These are phyloP conservation scores for Salticus scenicus DNA, from an alignment of 2,888 invertebrate genomes.

Conservation along the genomic window DNA sequence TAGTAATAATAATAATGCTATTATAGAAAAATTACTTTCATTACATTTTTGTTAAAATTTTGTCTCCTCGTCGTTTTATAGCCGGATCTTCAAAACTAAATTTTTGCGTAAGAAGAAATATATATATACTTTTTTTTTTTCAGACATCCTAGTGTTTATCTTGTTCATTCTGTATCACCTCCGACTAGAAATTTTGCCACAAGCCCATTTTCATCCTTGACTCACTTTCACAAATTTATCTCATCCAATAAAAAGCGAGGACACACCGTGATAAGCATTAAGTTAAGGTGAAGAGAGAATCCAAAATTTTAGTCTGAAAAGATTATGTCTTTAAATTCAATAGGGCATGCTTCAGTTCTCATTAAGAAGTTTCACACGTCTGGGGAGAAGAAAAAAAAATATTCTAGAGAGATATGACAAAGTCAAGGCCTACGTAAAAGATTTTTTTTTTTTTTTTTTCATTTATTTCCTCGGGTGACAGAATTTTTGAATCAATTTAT, in stretches of 20 bases:
- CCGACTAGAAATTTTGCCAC: too few species aligned
- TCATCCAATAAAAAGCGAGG: background rate
- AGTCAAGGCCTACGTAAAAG: background rate
- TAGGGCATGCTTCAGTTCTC: background rate
- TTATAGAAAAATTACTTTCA: too few species aligned
- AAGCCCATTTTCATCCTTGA: background rate
- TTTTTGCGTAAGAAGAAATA: too few species aligned
- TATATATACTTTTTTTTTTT: too few species aligned
- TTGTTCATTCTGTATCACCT: too few species aligned
- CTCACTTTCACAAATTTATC: background rate
- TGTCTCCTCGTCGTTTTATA: too few species aligned
- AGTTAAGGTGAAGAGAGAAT: background rate
- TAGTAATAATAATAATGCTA: too few species aligned
- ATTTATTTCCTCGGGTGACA: background rate
- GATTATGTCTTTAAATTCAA: background rate
- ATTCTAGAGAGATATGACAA: background rate
- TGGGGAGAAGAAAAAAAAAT: background rate
- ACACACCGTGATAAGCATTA: background rate
- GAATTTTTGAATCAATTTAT: background rate
- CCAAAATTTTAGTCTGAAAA: background rate
- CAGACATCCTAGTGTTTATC: too few species aligned
- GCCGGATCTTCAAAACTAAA: too few species aligned
- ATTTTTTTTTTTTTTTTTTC: background rate
- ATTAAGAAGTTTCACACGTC: background rate
- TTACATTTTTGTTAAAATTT: too few species aligned